Base-by-base conservation (phyloP, 2,113 vertebrate species). In the Brachyistius frenatus region DNA sequence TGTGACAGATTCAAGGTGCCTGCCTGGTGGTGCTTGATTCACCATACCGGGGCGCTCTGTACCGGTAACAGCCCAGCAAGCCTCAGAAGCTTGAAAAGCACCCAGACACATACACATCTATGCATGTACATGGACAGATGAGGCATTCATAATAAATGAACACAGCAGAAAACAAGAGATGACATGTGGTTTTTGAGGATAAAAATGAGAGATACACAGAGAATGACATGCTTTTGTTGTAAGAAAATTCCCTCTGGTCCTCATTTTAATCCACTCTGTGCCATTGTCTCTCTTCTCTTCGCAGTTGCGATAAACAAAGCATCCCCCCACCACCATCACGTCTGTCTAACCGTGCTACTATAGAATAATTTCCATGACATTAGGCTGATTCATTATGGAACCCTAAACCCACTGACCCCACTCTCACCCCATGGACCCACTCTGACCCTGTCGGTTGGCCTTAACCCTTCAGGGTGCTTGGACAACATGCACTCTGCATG, bases 381-480 rank as follows among this genome's bases (percentile, higher is more conserved):
- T 44, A 7, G 37, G 5, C 32, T 58, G 39, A 81, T 78, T 86
- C 57, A 41, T 14, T 23, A 6, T 69, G 61, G 75, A 85, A 76
- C 58, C 64, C 46, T 66, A 85, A 58, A 78, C 82, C 47, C 50
- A 32, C 64, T 82, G 75, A 86, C 89, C 87, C 61, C 11, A 1
- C 76, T 70, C n/a, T 90, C 68, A 89, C 86, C 88, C 81, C 67
- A 2, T 91, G 80, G 81, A 90, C 84, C 66, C 62, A 3, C 74
- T 54, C 39, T 88, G 85, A 84, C 89, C 85, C 81, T 67, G 23
- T 41, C 32, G 2, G 31, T 50, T 60, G 70, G 66, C 74, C 62
- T 84, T 82, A 83, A 91, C 73, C 73, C 70, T 87, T 81, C 31
- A 15, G 73, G 76, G 63, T 78, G 69, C 73, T 78, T 33, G 73